phyloP scores from a whole-genome alignment of 2,797 vertebrate species.

The Enteromius trimaculatus region DNA sequence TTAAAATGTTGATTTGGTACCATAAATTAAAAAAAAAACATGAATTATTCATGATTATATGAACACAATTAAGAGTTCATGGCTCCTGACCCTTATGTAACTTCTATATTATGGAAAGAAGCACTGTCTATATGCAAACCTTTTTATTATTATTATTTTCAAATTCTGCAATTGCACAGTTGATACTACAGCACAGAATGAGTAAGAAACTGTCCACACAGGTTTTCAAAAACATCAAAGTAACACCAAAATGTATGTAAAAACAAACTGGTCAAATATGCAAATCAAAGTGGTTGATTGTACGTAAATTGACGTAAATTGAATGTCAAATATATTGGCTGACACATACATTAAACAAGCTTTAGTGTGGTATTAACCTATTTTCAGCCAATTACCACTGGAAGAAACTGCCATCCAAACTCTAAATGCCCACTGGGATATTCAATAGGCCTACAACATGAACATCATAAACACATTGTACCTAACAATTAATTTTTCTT shows the following conservation, averaged over 20 bases:
- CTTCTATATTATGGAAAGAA: background rate
- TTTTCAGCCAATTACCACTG: background rate
- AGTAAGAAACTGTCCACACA: background rate
- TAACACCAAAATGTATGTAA: background rate
- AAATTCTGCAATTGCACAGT: background rate
- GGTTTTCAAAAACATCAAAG: background rate
- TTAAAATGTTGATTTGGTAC: background rate
- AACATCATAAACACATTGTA: background rate
- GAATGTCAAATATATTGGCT: background rate
- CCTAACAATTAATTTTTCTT: background rate
- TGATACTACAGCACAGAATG: slow-evolving; percentile 2
- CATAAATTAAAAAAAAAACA: background rate
- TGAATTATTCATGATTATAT: background rate
- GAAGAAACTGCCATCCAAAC: background rate
- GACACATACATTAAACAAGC: background rate
- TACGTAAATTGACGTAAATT: background rate
- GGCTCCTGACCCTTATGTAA: background rate
- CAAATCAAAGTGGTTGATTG: background rate
- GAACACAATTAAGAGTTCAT: background rate
- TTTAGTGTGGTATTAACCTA: background rate
- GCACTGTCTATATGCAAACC: background rate
- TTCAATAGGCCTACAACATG: background rate
- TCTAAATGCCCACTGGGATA: background rate
- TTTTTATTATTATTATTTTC: too few species aligned
- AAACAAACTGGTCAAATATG: background rate